phyloP scores from a whole-genome alignment of 64 coral and sea anemone species.

The Montipora sp. region DNA sequence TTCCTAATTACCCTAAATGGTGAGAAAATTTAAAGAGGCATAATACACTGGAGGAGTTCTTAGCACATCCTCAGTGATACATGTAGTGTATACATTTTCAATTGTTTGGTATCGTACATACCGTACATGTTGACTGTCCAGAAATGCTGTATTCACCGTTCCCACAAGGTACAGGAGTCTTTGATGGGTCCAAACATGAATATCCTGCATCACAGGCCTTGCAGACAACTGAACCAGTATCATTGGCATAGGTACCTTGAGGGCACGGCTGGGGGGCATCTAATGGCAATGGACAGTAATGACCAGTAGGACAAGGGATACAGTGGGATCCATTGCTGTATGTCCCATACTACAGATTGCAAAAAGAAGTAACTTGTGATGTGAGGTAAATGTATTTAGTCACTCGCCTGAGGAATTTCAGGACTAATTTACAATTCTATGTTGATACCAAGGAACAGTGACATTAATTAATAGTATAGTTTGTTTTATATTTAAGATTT shows the following conservation, averaged over 20 bases:
- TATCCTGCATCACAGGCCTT: conserved; percentile 78
- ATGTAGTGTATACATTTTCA: no score
- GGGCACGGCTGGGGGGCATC: conserved; percentile 77
- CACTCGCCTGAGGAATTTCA: no score
- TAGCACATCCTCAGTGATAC: no score
- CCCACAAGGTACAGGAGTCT: conserved; percentile 68
- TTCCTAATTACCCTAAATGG: no score
- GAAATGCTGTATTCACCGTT: conserved; percentile 90
- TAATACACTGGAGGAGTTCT: no score
- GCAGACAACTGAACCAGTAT: conserved; percentile 71
- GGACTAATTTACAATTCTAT: no score
- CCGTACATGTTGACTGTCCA: conserved; percentile 87
- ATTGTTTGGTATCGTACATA: conserved; percentile 3
- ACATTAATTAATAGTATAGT: no score
- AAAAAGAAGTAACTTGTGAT: background rate
- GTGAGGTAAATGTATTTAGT: background rate
- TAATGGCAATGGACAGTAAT: conserved; percentile 80
- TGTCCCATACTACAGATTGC: conserved; percentile 66
- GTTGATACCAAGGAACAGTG: no score
- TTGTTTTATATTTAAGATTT: no score
- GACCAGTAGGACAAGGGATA: conserved; percentile 72
- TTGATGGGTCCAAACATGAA: conserved; percentile 77
- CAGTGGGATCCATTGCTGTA: conserved; percentile 91
- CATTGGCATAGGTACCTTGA: conserved; percentile 81
- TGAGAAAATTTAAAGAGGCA: no score